Base-by-base conservation (phyloP, 2,113 vertebrate species). In the Perca flavescens region DNA sequence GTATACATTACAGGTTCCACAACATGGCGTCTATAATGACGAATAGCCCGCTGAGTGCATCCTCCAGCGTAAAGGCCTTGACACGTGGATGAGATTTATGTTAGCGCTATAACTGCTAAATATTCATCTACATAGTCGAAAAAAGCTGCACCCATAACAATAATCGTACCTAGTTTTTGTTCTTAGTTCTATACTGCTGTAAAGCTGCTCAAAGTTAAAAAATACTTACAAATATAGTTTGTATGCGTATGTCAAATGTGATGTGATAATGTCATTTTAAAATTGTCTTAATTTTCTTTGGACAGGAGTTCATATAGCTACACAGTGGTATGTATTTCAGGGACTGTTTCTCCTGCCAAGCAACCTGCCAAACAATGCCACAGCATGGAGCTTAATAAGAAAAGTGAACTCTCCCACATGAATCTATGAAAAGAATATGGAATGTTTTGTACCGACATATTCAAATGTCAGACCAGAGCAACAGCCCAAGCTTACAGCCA, bases 51-150 rank as follows among this genome's bases (percentile, higher is more conserved):
- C 56, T 75, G 71, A 69, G 79, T 54, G 63, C 34, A 31, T 80
- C 71, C 84, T 86, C 76, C 49, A 28, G 72, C 72, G 71, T 63
- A 87, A 77, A 82, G 74, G 72, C 84, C 76, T 86, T 85, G 86
- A 81, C 71, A 54, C 2, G 8, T 65, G 56, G 47, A 52, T 19
- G 52, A 83, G 79, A 87, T 86, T 86, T 86, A 86, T 81, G 68
- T 40, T 52, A 11, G 36, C 6, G 28, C 13, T 22, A 28, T 13
- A 19, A 17, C 75, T 79, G 43, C 34, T 86, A 77, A 80, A 77
- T 87, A 87, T 87, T 87, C 80, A 83, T 83, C 64, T 53, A 53
- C 43, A 79, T 79, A 34, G 22, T 34, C 21, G 46, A 64, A 74
- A 79, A 15, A 65, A 28, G 60, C 64, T 64, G 22, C 52, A 52